Base-by-base conservation (phyloP, 2,888 invertebrate genomes). In the Oscheius sp. region DNA sequence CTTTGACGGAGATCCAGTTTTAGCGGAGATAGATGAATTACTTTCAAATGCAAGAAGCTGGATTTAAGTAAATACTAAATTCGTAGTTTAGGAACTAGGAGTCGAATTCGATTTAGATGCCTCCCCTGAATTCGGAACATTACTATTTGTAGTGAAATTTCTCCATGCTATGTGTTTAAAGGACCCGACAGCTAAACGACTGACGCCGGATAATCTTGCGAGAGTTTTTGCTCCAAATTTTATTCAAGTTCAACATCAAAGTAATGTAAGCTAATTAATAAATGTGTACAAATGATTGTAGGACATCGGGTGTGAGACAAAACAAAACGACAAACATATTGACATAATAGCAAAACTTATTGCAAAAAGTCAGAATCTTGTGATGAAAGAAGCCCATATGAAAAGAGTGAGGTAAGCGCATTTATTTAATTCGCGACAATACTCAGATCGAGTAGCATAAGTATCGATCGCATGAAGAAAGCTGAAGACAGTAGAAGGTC, bases 361-460 rank as follows among this genome's bases (percentile, higher is more conserved):
- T 35, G 59, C 5, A 59, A 59, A 59, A 3, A 25, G 18, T 43
- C 41, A 18, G n/a, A 18, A 43, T 43, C 13, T 45, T 43, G 35
- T 61, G 9, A 23, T 45, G n/a, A 41, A 21, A 61, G 41, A 43
- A 41, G 43, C 61, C 6, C 25, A 55, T 25, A 21, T 55, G 21
- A 55, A 25, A 23, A 61, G 61, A 61, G 43, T 43, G 21, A 61
- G 61, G 61, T 61, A 45, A 61, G 18, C 45, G 1, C 13, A 21
- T 61, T 1, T 61, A 7, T 43, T 41, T 12, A 7, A 18, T 27
- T 61, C 12, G 35, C 35, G 35, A 35, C 35, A 35, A 43, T 61
- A 45, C n/a, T 12, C 23, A 61, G 61, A 61, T 61, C 61, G 41
- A 61, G 41, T 23, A 61, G 61, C 43, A 61, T 61, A 43, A 61